Conservation (phyloP, 2,888 invertebrate genomes). For the Philaethria dido region DNA sequence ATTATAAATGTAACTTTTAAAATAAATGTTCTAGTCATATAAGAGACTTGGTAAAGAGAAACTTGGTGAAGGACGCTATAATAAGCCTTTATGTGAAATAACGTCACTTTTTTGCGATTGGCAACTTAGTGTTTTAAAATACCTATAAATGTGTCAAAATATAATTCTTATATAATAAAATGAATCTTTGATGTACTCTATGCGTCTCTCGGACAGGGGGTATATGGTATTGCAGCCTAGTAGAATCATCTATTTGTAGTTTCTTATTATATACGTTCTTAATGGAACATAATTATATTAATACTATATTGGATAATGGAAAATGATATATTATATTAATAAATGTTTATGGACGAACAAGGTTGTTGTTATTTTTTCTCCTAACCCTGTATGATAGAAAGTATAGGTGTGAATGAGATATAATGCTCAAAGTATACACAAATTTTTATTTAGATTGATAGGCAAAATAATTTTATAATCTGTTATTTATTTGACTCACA, state of each 20-base stretch:
- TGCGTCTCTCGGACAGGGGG: conserved; percentile 74
- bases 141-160: conserved; percentile 70
- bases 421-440: too few species aligned
- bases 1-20: conserved; percentile 70
- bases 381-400: not conserved
- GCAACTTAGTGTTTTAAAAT: conserved; percentile 77
- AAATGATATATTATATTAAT: conserved; percentile 81
- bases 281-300: conserved; percentile 71
- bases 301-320: conserved; percentile 78
- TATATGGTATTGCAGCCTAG: conserved; percentile 76
- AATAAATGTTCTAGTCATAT: conserved; percentile 76
- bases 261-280: conserved; percentile 74
- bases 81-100: conserved; percentile 78
- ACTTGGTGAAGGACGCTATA: conserved; percentile 83
- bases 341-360: conserved; percentile 79
- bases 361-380: conserved; percentile 48
- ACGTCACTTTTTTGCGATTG: conserved; percentile 80
- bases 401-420: not conserved
- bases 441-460: too few species aligned
- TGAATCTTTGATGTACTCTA: conserved; percentile 72
- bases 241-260: conserved; percentile 79
- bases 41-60: conserved; percentile 74
- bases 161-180: conserved; percentile 67
- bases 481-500: too few species aligned
- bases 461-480: too few species aligned